Evolutionary conservation across 1,140 invertebrate genomes (phyloP).

Genomic region (Drosophila auraria): DNA sequence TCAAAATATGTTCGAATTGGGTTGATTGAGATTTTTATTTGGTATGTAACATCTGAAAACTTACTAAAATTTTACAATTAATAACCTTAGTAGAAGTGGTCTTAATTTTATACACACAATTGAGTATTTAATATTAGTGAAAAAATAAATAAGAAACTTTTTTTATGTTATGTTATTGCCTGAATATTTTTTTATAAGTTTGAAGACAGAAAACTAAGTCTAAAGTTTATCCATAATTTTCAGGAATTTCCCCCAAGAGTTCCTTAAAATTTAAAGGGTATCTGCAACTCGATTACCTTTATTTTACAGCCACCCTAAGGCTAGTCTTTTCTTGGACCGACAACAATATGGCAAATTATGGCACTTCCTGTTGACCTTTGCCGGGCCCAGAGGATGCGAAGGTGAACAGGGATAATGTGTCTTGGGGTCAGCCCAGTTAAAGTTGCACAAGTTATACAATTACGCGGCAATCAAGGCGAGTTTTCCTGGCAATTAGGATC

Average conservation of each 20-base stretch:
- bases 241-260: no score
- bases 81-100: not conserved
- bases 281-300: not conserved
- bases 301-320: not conserved
- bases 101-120: not conserved
- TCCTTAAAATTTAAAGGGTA: slow-evolving; percentile 1
- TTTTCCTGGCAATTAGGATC: slow-evolving; percentile 54
- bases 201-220: not conserved
- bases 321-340: slow-evolving; percentile 32
- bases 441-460: slow-evolving; percentile 75
- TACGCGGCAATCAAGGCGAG: slow-evolving; percentile 63
- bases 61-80: not conserved
- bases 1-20: not conserved
- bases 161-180: no score
- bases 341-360: slow-evolving; percentile 81
- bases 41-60: no score
- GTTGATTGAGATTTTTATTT: not conserved
- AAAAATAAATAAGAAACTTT: not conserved
- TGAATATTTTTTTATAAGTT: not conserved
- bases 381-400: slow-evolving; percentile 9
- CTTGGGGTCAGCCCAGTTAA: slow-evolving; percentile 41
- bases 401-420: slow-evolving; percentile 11
- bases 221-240: not conserved
- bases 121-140: no score
- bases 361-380: slow-evolving; percentile 75